Evolutionary conservation across 2,888 invertebrate species (phyloP), one percentile per base, ranked within the genome.

Genomic region (Limnephilus rhombicus): DNA sequence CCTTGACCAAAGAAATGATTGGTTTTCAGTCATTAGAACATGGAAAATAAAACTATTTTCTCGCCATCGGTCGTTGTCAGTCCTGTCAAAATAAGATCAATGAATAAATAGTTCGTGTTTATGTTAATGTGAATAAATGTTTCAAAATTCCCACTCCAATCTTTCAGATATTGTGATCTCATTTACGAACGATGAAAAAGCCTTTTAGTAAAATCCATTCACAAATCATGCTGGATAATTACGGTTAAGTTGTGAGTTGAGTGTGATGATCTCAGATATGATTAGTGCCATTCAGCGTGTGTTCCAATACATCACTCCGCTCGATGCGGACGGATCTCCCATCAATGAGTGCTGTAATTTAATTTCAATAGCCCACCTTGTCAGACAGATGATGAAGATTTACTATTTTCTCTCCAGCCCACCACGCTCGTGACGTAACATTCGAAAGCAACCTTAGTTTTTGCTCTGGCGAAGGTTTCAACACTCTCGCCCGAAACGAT

Each of bases 301-400:
- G 18, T 34, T 81, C 89, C 89, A 80, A 89, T 89, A 89, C 45
- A 89, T 89, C 89, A 80, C n/a, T 31, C 49, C n/a, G 88, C 80
- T 18, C 81, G 89, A 24, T 81, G 31, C 81, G 49, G 82, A 90
- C 41, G 82, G 90, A 81, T 90, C 45, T 90, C 24, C 81, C 88
- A 41, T 81, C 81, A 90, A 45, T 90, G 90, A 49, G 53, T 31
- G 45, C 90, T 90, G 49, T 90, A 81, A 90, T 90, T 90, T 90
- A 45, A 81, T 92, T 92, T 91, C 92, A 89, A 92, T 92, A 92
- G 92, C 88, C 90, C 91, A 92, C 88, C 87, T 80, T 83, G 88
- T 82, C 91, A 68, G 90, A 92, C 92, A 92, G 92, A 89, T 92
- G 92, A 92, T 91, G 92, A 88, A 89, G 91, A 92, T 92, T 92